These are phyloP conservation scores for Sphaeridia pumilis DNA, from an alignment of 2,888 invertebrate genomes.

Conservation along the genomic window DNA sequence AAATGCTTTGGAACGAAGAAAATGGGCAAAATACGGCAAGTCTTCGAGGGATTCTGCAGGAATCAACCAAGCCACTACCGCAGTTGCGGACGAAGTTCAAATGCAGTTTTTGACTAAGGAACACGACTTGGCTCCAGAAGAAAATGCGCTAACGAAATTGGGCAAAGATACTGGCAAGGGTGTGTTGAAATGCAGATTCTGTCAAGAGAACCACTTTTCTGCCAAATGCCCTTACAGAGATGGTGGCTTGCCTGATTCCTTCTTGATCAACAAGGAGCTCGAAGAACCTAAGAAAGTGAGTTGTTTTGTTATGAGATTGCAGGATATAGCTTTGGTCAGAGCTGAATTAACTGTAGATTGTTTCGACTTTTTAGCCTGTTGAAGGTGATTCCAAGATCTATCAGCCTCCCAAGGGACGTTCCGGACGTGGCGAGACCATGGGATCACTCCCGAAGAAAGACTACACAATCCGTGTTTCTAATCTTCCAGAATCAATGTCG, in stretches of 20 bases:
- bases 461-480: slow-evolving; percentile 91
- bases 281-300: slow-evolving; percentile 21
- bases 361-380: not conserved
- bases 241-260: slow-evolving; percentile 46
- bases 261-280: slow-evolving; percentile 11
- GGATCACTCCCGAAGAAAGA: slow-evolving; percentile 53
- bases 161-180: slow-evolving; percentile 49
- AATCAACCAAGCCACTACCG: slow-evolving; percentile 94
- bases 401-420: slow-evolving; percentile 65
- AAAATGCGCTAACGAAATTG: slow-evolving; percentile 70
- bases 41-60: slow-evolving; percentile 78
- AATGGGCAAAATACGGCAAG: slow-evolving; percentile 91
- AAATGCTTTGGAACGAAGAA: slow-evolving; percentile 82
- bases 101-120: slow-evolving; percentile 84
- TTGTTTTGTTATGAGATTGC: not conserved
- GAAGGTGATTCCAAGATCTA: not conserved
- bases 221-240: slow-evolving; percentile 97
- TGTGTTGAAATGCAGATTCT: slow-evolving; percentile 74
- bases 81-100: slow-evolving; percentile 87
- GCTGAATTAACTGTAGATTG: not conserved
- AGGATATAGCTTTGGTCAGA: too few species aligned
- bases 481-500: slow-evolving; percentile 83
- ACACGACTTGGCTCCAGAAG: slow-evolving; percentile 74
- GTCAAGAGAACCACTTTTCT: slow-evolving; percentile 96
- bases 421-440: slow-evolving; percentile 60